A percentile compares a stretch with the other conserved stretches of the same genome.
Evolutionary conservation across 2,888 invertebrate species (phyloP).

Genomic region (Nectonema munidae): DNA sequence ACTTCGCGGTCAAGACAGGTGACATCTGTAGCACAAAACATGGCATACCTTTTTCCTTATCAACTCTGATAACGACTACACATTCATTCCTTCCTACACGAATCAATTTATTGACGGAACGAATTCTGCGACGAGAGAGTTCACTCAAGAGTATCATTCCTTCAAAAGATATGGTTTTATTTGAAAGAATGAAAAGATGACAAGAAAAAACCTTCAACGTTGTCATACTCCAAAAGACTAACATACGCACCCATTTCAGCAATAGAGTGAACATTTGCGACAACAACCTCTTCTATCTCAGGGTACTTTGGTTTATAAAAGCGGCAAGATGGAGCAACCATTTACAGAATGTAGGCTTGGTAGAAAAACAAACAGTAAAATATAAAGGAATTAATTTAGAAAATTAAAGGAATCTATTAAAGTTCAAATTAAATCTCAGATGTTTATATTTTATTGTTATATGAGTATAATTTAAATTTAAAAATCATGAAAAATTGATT

Average conservation of each 20-base stretch:
- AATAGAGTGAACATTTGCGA: slow-evolving; percentile 83
- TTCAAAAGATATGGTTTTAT: slow-evolving; percentile 17
- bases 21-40: no score
- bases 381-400: no score
- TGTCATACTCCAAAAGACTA: slow-evolving; percentile 78
- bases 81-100: slow-evolving; percentile 92
- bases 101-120: slow-evolving; percentile 94
- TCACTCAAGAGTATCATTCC: slow-evolving; percentile 90
- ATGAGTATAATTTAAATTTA: no score
- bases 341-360: slow-evolving; percentile 16
- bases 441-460: no score
- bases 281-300: slow-evolving; percentile 91
- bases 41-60: slow-evolving; percentile 98
- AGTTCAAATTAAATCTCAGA: no score
- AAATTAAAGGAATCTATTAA: no score
- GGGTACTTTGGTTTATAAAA: slow-evolving; percentile 90
- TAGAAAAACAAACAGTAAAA: slow-evolving; percentile 1
- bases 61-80: slow-evolving; percentile 88
- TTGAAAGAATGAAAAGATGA: not conserved
- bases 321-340: slow-evolving; percentile 48
- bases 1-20: no score
- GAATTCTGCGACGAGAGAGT: slow-evolving; percentile 77
- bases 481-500: no score
- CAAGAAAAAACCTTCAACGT: slow-evolving; percentile 38
- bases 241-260: slow-evolving; percentile 99